phyloP scores from a whole-genome alignment of 2,888 invertebrate species.

The Onthophagus sagittarius region DNA sequence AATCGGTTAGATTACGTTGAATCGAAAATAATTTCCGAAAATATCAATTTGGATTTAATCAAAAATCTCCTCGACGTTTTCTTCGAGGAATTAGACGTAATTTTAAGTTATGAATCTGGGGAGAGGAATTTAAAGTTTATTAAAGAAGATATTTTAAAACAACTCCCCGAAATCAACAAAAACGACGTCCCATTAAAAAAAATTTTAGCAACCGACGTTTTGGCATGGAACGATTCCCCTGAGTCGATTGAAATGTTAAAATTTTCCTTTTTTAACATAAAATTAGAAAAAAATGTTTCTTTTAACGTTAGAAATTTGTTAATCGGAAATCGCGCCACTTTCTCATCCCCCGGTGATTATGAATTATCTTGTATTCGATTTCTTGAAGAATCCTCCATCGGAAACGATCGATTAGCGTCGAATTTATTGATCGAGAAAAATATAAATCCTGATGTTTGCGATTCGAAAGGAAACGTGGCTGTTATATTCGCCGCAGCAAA shows the following conservation, averaged over 20 bases:
- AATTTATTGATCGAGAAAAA: slow-evolving; percentile 46
- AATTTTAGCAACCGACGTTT: slow-evolving; percentile 37
- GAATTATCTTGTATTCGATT: slow-evolving; percentile 40
- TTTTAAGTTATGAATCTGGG: slow-evolving; percentile 6
- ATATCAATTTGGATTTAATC: neutral
- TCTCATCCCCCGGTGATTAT: slow-evolving; percentile 35
- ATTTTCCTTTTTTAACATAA: slow-evolving; percentile 51
- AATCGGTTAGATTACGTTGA: slow-evolving; percentile 3
- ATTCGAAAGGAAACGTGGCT: slow-evolving; percentile 54
- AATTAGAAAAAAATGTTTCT: slow-evolving; percentile 39
- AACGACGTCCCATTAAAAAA: slow-evolving; percentile 27
- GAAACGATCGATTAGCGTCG: slow-evolving; percentile 38
- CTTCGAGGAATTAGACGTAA: slow-evolving; percentile 10
- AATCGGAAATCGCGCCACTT: slow-evolving; percentile 35
- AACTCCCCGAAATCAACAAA: slow-evolving; percentile 5
- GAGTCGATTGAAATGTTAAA: slow-evolving; percentile 50
- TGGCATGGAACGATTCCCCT: slow-evolving; percentile 55
- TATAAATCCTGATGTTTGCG: slow-evolving; percentile 52
- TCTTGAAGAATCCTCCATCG: slow-evolving; percentile 37
- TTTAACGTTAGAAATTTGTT: slow-evolving; percentile 38
- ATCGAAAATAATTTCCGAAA: slow-evolving; percentile 1
- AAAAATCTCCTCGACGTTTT: slow-evolving; percentile 12
- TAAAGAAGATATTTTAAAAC: slow-evolving; percentile 6
- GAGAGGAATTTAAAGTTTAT: slow-evolving; percentile 19
- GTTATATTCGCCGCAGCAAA: slow-evolving; percentile 55